A percentile compares a stretch with the other conserved stretches of the same genome.
phyloP scores from a whole-genome alignment of 2,113 vertebrate species.

The Pelodiscus sinensis region DNA sequence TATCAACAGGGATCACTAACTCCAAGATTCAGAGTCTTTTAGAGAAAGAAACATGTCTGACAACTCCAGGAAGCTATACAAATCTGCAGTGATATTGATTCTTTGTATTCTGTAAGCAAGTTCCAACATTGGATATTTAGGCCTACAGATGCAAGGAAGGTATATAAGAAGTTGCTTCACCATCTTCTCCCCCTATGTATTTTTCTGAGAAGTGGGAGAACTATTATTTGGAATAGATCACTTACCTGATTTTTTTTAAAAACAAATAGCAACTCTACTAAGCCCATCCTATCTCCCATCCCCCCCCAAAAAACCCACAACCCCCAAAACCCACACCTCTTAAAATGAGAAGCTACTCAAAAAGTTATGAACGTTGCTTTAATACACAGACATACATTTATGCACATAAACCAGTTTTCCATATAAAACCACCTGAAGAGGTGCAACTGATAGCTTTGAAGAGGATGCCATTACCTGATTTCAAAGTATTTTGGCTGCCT shows the following conservation, averaged over 20 bases:
- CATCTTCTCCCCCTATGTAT: neutral
- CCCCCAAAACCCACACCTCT: too few relatives aligned
- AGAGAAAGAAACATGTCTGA: conserved; percentile 8
- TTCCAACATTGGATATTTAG: neutral
- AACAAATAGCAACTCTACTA: neutral
- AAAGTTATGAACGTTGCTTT: neutral
- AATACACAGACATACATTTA: neutral
- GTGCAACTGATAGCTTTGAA: fast-evolving
- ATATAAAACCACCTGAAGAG: neutral
- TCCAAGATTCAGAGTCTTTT: neutral
- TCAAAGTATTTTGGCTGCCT: neutral
- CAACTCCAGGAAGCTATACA: conserved; percentile 1
- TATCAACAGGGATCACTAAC: neutral
- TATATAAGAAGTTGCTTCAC: neutral
- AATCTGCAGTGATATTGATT: neutral
- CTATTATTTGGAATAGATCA: neutral
- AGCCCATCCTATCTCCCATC: too few relatives aligned
- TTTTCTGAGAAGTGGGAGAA: neutral
- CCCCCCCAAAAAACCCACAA: neutral
- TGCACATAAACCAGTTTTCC: neutral
- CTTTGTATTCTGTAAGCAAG: neutral
- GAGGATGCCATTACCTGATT: neutral
- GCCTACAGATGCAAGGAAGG: neutral
- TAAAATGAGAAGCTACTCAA: neutral
- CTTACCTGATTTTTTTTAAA: neutral